Evolutionary conservation across 1,140 invertebrate species (phyloP).

Genomic region (Parapsyche elsis): DNA sequence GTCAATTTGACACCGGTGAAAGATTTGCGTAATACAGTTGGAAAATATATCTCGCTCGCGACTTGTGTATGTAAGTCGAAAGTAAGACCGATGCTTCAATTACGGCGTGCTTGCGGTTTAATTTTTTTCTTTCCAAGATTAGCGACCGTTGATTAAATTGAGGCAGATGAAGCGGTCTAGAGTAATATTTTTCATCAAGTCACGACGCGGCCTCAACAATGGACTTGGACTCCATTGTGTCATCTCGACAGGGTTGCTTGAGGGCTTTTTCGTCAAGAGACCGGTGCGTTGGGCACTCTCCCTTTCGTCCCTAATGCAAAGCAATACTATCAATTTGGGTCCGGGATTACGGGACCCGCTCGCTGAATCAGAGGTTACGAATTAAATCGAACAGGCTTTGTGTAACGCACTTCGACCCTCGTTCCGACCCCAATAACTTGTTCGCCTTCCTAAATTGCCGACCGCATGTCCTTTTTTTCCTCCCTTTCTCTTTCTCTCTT

Average conservation of each 20-base stretch:
- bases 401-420: constrained; percentile 49
- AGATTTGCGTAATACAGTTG: too few relatives aligned
- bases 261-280: constrained; percentile 15
- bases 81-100: too few relatives aligned
- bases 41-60: too few relatives aligned
- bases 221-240: constrained; percentile 14
- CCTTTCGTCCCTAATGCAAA: constrained; percentile 42
- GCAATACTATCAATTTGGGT: constrained; percentile 42
- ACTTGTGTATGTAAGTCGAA: too few relatives aligned
- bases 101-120: too few relatives aligned
- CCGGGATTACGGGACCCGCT: constrained; percentile 33
- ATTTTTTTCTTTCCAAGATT: too few relatives aligned
- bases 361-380: constrained; percentile 43
- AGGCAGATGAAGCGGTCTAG: background rate
- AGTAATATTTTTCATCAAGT: constrained; percentile 28
- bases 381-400: constrained; percentile 44
- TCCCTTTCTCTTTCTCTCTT: background rate
- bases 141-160: background rate
- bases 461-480: constrained; percentile 18
- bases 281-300: background rate
- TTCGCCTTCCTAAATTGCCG: constrained; percentile 40
- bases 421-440: constrained; percentile 38
- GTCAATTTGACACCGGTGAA: too few relatives aligned
- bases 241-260: constrained; percentile 15
- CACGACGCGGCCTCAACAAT: background rate